Base-by-base conservation (phyloP, 2,797 vertebrate genomes). In the Hypotaenidia philippensis region DNA sequence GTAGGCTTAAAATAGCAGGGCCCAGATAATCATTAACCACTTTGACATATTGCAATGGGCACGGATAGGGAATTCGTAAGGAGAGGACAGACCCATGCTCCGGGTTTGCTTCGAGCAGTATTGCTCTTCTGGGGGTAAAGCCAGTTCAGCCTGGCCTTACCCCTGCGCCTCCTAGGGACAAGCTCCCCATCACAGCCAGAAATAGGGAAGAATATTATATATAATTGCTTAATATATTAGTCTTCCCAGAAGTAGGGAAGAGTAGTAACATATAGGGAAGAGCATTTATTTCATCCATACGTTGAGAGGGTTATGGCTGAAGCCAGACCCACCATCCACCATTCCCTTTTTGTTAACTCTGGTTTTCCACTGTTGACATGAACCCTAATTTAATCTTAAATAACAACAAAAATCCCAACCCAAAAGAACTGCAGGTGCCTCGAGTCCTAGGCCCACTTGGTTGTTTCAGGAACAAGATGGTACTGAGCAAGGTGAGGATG, bases 1-100 rank as follows among this genome's bases (percentile, higher is more conserved):
- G 34, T 23, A 93, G 76, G 61, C 85, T 88, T 91, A 86, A 91
- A 96, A 94, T 72, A 97, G 82, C 71, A 68, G 68, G 56, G 55
- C 63, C 44, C 44, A 84, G 76, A 83, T 83, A 94, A 88, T 91
- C 61, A 71, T 94, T 95, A 78, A 64, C 60, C n/a, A 22, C 47
- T 78, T 53, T 69, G 87, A 71, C 1, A 0, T 81, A 32, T 27
- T 71, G 57, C 87, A 75, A 11, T 0, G 7, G 69, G 47, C 65
- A 78, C 50, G 32, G 75, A 71, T 2, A 45, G 57, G 87, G 71
- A 79, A 63, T 80, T 83, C 36, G 4, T 38, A 44, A 2, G 2
- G 64, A 85, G 34, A 76, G 59, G 74, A 63, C 44, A 56, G 63
- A 55, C 26, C 20, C 3, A 2, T 31, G 5, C 12, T 83, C 15